A percentile compares a stretch with the other conserved stretches of the same genome.
phyloP scores from a whole-genome alignment of 2,888 invertebrate species.

The Tipula vernalis region DNA sequence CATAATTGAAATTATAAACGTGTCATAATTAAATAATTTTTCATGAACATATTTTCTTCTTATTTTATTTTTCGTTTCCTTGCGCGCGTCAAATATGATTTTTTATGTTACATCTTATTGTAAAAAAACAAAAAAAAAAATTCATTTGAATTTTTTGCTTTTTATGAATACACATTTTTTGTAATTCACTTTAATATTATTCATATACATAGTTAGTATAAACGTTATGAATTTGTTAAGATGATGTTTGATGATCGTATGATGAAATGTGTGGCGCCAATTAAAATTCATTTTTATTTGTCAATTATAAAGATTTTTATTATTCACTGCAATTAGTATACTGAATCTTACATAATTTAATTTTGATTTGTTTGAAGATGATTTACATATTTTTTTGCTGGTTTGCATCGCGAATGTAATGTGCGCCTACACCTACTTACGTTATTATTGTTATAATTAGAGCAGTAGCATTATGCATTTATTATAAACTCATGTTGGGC shows the following conservation, averaged over 20 bases:
- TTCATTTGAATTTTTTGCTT: neutral
- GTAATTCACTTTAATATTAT: neutral
- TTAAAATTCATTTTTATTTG: neutral
- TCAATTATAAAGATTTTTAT: neutral
- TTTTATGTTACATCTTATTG: neutral
- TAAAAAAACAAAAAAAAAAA: too few relatives aligned
- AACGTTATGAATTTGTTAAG: neutral
- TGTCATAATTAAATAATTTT: neutral
- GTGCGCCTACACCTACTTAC: neutral
- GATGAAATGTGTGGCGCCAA: neutral
- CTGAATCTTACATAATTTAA: neutral
- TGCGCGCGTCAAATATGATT: neutral
- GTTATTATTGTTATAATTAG: neutral
- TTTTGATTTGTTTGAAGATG: neutral
- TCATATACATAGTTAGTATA: neutral
- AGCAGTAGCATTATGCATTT: neutral
- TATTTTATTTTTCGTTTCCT: neutral
- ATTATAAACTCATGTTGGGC: neutral
- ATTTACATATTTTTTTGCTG: neutral
- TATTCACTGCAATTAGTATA: neutral
- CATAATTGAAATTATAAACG: neutral
- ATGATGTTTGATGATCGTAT: neutral
- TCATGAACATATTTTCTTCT: neutral
- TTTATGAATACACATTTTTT: neutral
- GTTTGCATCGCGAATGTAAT: neutral